Evolutionary conservation across 2,113 vertebrate species (phyloP).

Genomic region (Illadopsis cleaveri): DNA sequence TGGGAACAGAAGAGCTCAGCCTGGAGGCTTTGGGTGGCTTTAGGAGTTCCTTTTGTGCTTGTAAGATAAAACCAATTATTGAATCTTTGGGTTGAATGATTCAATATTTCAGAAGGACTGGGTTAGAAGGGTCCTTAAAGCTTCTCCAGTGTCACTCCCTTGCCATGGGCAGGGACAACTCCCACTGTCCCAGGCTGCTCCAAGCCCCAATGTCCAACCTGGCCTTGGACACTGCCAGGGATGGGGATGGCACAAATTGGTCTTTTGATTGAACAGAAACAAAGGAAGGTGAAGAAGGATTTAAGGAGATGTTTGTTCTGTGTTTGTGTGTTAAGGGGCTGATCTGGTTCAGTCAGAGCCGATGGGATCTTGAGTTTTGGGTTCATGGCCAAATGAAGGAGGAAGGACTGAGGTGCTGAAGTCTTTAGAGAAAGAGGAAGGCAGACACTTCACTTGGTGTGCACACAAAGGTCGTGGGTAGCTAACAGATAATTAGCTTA

Average conservation of each 20-base stretch:
- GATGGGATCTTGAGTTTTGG: background rate
- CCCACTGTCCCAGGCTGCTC: accelerated
- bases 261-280: background rate
- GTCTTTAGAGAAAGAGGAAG: background rate
- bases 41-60: background rate
- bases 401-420: background rate
- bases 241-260: background rate
- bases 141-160: background rate
- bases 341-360: background rate
- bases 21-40: background rate
- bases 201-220: accelerated
- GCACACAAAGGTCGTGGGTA: background rate
- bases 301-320: background rate
- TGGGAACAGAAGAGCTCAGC: background rate
- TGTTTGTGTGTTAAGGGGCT: background rate
- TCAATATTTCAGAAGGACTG: background rate
- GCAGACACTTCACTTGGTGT: background rate
- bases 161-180: background rate
- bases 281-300: background rate
- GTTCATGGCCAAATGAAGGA: background rate
- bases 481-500: background rate
- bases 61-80: background rate
- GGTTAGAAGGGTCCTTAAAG: background rate
- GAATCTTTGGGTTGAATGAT: background rate
- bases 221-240: background rate